A percentile compares a stretch with the other conserved stretches of the same genome.
These are phyloP conservation scores for Montifringilla adamsi DNA, from an alignment of 2,113 vertebrate species.

Conservation along the genomic window DNA sequence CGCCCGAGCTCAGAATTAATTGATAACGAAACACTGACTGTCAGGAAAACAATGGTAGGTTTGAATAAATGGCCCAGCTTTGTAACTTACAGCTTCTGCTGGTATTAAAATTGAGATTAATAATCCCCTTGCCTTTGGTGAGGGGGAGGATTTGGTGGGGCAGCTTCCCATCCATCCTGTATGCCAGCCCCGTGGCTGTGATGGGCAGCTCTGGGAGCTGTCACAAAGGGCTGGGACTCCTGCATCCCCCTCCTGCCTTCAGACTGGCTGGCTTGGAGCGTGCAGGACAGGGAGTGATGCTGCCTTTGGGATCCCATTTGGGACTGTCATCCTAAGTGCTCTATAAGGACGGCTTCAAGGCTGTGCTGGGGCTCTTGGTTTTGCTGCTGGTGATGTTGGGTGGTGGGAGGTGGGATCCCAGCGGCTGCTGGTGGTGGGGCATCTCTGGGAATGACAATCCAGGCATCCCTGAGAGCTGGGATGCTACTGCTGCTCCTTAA, in stretches of 20 bases:
- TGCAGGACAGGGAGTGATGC: not conserved
- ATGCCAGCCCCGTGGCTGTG: fast-evolving
- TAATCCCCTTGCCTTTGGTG: not conserved
- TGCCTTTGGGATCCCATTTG: not conserved
- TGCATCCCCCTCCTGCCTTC: not conserved
- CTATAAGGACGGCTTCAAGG: fast-evolving
- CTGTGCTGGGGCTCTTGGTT: not conserved
- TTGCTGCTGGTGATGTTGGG: not conserved
- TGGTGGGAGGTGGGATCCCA: not conserved
- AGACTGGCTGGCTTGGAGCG: fast-evolving
- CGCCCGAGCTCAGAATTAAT: conserved; percentile 23
- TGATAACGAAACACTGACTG: conserved; percentile 41
- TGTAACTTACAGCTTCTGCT: conserved; percentile 38
- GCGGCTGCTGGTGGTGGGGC: fast-evolving
- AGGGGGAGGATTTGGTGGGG: not conserved
- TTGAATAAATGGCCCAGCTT: conserved; percentile 16
- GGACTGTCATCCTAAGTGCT: not conserved
- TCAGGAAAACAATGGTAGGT: conserved; percentile 25
- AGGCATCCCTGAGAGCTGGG: not conserved
- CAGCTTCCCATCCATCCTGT: not conserved
- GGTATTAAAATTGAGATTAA: conserved; percentile 10
- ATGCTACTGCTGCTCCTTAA: not conserved
- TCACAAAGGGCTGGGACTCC: fast-evolving
- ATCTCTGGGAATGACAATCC: not conserved
- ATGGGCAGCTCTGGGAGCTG: fast-evolving